A percentile compares a stretch with the other conserved stretches of the same genome.
Evolutionary conservation across 1,140 invertebrate genomes (phyloP).

Genomic region (Drosophila biarmipes): DNA sequence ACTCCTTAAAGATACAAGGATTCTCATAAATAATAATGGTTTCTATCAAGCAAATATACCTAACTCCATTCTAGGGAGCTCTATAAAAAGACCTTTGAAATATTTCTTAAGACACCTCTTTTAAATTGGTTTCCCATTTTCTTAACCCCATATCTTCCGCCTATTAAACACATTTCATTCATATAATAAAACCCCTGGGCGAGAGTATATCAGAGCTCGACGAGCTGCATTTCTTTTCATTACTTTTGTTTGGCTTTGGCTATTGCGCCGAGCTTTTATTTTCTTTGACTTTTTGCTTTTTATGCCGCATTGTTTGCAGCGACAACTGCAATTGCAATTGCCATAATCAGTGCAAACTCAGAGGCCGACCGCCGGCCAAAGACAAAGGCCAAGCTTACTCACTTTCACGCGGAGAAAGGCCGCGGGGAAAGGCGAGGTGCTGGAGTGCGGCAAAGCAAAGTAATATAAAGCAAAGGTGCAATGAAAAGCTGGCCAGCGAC

Average conservation of each 20-base stretch:
- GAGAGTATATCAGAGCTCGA: constrained; percentile 7
- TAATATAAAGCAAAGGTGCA: constrained; percentile 23
- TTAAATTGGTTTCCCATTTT: not conserved
- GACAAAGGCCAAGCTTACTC: constrained; percentile 64
- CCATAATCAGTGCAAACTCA: constrained; percentile 79
- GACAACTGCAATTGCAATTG: constrained; percentile 67
- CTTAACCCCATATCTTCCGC: not conserved
- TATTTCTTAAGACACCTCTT: no score
- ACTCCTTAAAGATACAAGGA: no score
- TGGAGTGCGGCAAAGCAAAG: not conserved
- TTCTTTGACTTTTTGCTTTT: constrained; percentile 50
- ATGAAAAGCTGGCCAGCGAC: constrained; percentile 69
- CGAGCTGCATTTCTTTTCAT: constrained; percentile 65
- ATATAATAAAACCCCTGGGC: not conserved
- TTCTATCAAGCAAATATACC: no score
- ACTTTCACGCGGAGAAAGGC: constrained; percentile 43
- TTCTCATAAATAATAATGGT: no score
- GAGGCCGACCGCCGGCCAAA: constrained; percentile 35
- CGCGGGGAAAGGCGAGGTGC: not conserved
- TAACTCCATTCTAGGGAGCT: no score
- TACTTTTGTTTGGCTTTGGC: constrained; percentile 67
- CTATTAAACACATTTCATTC: not conserved
- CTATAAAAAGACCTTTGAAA: no score
- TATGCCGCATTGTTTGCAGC: constrained; percentile 71
- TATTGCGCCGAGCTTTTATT: constrained; percentile 62